phyloP scores from a whole-genome alignment of 2,888 invertebrate species.

The Eupithecia subumbrata region DNA sequence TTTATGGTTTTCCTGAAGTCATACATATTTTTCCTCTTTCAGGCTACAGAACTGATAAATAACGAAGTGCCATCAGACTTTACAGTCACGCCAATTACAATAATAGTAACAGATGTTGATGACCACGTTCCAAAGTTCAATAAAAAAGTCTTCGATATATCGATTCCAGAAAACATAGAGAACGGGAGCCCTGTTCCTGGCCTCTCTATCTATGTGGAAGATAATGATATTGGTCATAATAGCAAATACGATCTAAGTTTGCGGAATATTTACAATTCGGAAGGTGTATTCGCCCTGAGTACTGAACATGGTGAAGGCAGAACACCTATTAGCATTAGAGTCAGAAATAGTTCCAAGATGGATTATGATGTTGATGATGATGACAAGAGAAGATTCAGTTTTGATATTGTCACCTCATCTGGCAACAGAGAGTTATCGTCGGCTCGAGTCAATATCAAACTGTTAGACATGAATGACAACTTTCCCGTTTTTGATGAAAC shows the following conservation, averaged over 20 bases:
- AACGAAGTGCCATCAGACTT: conserved; percentile 88
- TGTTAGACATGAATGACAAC: conserved; percentile 92
- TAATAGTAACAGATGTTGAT: conserved; percentile 91
- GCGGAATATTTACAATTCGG: conserved; percentile 84
- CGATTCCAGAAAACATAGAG: conserved; percentile 90
- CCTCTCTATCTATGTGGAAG: conserved; percentile 88
- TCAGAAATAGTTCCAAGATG: conserved; percentile 85
- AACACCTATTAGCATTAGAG: conserved; percentile 89
- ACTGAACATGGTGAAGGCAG: conserved; percentile 88
- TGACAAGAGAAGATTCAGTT: conserved; percentile 84
- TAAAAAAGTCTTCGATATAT: conserved; percentile 85
- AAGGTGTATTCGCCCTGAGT: conserved; percentile 85
- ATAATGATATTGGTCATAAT: conserved; percentile 89
- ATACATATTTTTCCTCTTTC: conserved; percentile 42
- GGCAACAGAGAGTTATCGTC: conserved; percentile 83
- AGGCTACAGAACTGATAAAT: conserved; percentile 90
- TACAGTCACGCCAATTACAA: conserved; percentile 87
- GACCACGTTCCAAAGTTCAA: conserved; percentile 90
- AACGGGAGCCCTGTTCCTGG: conserved; percentile 88
- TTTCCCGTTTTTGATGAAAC: conserved; percentile 87
- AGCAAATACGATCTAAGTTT: conserved; percentile 87
- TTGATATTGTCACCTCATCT: conserved; percentile 87
- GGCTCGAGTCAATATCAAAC: conserved; percentile 85
- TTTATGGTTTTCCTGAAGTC: neutral
- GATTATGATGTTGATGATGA: conserved; percentile 89